phyloP scores from a whole-genome alignment of 1,140 invertebrate species.

The Drosophila pallidifrons region DNA sequence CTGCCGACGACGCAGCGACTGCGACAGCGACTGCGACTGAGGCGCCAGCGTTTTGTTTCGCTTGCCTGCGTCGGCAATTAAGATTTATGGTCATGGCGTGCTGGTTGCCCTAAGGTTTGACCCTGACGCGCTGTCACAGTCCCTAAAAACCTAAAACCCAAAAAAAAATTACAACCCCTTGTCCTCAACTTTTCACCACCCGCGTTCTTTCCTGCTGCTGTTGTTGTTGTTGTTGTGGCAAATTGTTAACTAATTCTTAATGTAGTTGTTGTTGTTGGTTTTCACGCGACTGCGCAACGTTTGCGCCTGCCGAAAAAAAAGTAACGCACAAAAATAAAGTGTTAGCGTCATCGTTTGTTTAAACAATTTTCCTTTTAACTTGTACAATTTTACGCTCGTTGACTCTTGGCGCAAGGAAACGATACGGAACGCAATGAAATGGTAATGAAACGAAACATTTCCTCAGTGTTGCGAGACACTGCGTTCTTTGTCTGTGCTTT shows the following conservation, averaged over 20 bases:
- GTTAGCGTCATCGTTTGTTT: conserved; percentile 28
- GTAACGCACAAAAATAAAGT: not conserved
- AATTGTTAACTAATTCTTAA: conserved; percentile 68
- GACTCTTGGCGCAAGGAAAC: conserved; percentile 42
- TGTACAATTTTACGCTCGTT: conserved; percentile 74
- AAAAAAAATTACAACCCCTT: conserved; percentile 19
- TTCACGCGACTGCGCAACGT: conserved; percentile 67
- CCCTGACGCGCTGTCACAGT: conserved; percentile 29
- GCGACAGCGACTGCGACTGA: conserved; percentile 2
- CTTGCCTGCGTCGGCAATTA: conserved; percentile 78
- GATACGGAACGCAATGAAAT: conserved; percentile 50
- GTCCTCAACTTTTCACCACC: not conserved
- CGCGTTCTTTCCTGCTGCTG: not conserved
- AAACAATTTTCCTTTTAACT: conserved; percentile 68
- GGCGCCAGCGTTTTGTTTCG: conserved; percentile 55
- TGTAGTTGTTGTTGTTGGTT: not conserved
- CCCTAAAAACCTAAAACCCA: not conserved
- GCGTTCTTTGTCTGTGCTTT: too few relatives aligned
- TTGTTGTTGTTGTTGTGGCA: conserved; percentile 20
- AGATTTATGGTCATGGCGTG: conserved; percentile 81
- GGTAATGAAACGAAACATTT: conserved; percentile 26
- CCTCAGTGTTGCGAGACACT: not conserved
- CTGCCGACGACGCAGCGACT: conserved; percentile 3
- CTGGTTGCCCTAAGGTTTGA: conserved; percentile 54
- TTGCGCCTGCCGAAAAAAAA: not conserved